A percentile compares a stretch with the other conserved stretches of the same genome.
Evolutionary conservation across 2,113 vertebrate genomes (phyloP).

Genomic region (Hiodon tergisus): DNA sequence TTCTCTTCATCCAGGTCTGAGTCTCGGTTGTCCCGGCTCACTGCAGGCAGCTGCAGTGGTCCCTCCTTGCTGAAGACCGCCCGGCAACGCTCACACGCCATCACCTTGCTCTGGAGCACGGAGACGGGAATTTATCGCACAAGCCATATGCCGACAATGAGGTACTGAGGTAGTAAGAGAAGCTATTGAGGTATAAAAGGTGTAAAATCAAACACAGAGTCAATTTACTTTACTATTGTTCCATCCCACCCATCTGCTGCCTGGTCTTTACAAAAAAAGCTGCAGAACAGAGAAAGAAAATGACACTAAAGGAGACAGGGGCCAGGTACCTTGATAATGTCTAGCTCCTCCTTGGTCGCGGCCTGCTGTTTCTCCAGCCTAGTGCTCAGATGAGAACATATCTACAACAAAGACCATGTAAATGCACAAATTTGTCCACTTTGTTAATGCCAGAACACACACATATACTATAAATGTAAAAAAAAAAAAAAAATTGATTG

Average conservation of each 20-base stretch:
- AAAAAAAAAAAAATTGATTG: background rate
- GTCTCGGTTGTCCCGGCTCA: slow-evolving; percentile 58
- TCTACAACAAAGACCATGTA: slow-evolving; percentile 60
- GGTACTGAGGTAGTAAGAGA: background rate
- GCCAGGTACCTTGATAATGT: slow-evolving; percentile 79
- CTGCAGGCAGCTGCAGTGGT: slow-evolving; percentile 63
- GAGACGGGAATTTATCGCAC: background rate
- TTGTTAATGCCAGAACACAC: background rate
- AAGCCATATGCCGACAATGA: background rate
- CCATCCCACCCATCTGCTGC: too few relatives aligned
- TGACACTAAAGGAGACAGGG: background rate
- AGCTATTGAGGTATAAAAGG: too few relatives aligned
- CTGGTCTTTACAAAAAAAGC: background rate
- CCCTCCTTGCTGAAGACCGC: slow-evolving; percentile 88
- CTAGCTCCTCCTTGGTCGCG: slow-evolving; percentile 90
- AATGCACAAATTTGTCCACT: background rate
- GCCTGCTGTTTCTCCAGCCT: slow-evolving; percentile 92
- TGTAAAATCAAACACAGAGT: too few relatives aligned
- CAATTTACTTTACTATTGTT: too few relatives aligned
- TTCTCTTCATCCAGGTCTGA: slow-evolving; percentile 82
- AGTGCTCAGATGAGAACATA: slow-evolving; percentile 95
- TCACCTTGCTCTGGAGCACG: slow-evolving; percentile 77
- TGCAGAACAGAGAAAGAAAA: background rate
- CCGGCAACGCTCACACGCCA: slow-evolving; percentile 87
- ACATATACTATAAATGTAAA: background rate